A percentile compares a stretch with the other conserved stretches of the same genome.
Evolutionary conservation across 2,113 vertebrate species (phyloP).

Genomic region (Hirundichthys speculiger): DNA sequence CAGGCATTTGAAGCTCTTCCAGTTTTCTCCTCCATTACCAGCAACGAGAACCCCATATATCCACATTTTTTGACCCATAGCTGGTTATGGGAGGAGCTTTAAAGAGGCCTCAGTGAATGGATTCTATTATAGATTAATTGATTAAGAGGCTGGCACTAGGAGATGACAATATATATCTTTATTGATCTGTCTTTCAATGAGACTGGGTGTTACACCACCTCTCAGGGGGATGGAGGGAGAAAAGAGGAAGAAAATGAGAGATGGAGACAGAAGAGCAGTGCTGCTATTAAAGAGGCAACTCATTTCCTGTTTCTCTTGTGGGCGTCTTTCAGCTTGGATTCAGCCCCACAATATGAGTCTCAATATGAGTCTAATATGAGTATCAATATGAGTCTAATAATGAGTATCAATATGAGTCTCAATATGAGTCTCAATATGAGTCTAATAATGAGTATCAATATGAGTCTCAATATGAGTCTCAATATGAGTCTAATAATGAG

Average conservation of each 20-base stretch:
- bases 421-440: too few relatives aligned
- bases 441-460: too few relatives aligned
- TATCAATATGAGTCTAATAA: too few relatives aligned
- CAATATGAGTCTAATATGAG: too few relatives aligned
- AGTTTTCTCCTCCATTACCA: slow-evolving; percentile 32
- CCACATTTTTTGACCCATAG: slow-evolving; percentile 36
- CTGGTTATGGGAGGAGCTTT: slow-evolving; percentile 52
- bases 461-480: too few relatives aligned
- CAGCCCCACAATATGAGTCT: not conserved
- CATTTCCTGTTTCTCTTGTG: slow-evolving; percentile 72
- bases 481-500: too few relatives aligned
- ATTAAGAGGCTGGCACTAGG: slow-evolving; percentile 72
- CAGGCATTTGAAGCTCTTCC: slow-evolving; percentile 10
- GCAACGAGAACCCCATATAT: slow-evolving; percentile 37
- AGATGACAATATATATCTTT: slow-evolving; percentile 80
- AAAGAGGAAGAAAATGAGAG: slow-evolving; percentile 10
- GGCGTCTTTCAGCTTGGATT: slow-evolving; percentile 23
- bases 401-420: too few relatives aligned
- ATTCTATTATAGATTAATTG: slow-evolving; percentile 84
- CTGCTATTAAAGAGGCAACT: slow-evolving; percentile 58
- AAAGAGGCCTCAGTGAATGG: slow-evolving; percentile 44
- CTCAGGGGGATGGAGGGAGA: slow-evolving; percentile 44
- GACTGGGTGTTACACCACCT: slow-evolving; percentile 73
- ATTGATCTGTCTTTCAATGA: slow-evolving; percentile 82
- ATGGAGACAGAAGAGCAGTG: slow-evolving; percentile 37